Evolutionary conservation across 1,140 invertebrate species (phyloP).

Genomic region (Agrypnia vestita): DNA sequence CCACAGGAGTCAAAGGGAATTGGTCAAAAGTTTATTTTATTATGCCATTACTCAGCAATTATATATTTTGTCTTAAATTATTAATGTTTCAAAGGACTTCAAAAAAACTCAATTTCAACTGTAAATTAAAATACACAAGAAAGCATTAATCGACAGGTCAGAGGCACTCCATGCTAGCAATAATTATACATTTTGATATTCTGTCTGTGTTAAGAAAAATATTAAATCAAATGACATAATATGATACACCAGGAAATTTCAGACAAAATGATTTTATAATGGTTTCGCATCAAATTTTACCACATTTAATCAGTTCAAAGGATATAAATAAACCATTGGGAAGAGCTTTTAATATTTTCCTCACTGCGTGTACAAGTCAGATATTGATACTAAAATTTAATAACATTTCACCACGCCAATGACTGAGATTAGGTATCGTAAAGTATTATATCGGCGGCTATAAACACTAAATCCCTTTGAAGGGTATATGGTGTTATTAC

Average conservation of each 20-base stretch:
- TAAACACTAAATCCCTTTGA: no score
- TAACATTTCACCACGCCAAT: conserved; percentile 1
- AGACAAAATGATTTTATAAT: conserved; percentile 15
- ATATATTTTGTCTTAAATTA: no score
- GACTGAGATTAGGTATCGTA: neutral
- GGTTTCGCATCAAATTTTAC: neutral
- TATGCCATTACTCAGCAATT: no score
- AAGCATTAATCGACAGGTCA: conserved; percentile 9
- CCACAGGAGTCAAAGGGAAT: no score
- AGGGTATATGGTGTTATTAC: no score
- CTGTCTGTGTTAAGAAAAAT: neutral
- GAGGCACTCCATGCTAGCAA: conserved; percentile 20
- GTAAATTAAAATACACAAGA: no score
- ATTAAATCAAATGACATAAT: neutral
- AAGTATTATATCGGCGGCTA: conserved; percentile 2
- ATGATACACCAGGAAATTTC: neutral
- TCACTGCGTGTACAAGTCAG: neutral
- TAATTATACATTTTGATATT: neutral
- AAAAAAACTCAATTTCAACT: no score
- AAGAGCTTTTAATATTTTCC: conserved; percentile 8
- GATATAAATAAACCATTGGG: neutral
- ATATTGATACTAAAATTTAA: conserved; percentile 18
- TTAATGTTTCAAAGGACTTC: no score
- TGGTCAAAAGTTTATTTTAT: no score
- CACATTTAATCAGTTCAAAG: neutral